Evolutionary conservation across 2,888 invertebrate species (phyloP).

Genomic region (Antitype chi): DNA sequence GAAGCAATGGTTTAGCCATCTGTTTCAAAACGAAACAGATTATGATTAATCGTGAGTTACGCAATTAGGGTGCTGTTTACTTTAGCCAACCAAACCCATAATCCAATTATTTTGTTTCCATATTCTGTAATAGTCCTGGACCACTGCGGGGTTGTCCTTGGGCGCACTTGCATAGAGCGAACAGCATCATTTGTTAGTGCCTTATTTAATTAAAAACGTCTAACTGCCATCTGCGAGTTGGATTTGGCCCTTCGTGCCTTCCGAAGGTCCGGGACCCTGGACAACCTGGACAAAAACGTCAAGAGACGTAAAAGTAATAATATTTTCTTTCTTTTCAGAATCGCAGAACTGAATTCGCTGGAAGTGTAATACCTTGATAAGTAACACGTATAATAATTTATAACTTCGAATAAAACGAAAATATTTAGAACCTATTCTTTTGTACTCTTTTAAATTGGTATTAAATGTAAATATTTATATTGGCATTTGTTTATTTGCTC

Average conservation of each 20-base stretch:
- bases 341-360: slow-evolving; percentile 24
- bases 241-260: too few species aligned
- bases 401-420: background rate
- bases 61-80: too few species aligned
- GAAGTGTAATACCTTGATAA: background rate
- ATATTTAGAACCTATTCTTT: background rate
- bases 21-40: too few species aligned
- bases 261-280: too few species aligned
- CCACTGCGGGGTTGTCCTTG: background rate
- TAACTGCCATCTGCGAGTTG: background rate
- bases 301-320: background rate
- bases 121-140: background rate
- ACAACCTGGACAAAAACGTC: too few species aligned
- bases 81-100: background rate
- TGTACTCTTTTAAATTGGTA: slow-evolving; percentile 21
- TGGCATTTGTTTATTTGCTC: slow-evolving; percentile 13
- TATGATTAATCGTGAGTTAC: too few species aligned
- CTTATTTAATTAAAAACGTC: background rate
- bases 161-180: background rate
- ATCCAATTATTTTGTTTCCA: background rate
- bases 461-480: slow-evolving; percentile 14
- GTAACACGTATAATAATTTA: background rate
- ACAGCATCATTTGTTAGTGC: background rate
- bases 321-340: slow-evolving; percentile 36
- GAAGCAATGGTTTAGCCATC: too few species aligned